A percentile compares a stretch with the other conserved stretches of the same genome.
phyloP scores from a whole-genome alignment of 2,113 vertebrate species.

The Astur gentilis region DNA sequence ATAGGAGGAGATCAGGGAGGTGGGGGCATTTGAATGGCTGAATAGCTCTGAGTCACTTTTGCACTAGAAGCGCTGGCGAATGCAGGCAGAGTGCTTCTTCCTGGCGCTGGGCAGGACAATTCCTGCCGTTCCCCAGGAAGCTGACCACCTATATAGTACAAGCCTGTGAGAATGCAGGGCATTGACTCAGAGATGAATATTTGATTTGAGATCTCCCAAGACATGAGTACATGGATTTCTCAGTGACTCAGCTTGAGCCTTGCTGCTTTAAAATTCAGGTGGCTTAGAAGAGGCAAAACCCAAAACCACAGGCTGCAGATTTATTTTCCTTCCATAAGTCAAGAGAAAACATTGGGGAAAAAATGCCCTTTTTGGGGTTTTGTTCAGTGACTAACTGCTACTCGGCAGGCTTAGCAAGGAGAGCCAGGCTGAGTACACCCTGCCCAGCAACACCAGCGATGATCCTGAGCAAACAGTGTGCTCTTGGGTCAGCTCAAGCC shows the following conservation, averaged over 20 bases:
- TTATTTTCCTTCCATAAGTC: conserved; percentile 18
- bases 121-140: background rate
- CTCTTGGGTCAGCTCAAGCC: background rate
- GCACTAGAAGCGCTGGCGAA: background rate
- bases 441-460: background rate
- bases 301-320: background rate
- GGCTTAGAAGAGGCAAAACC: background rate
- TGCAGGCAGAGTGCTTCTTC: background rate
- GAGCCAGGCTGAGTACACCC: background rate
- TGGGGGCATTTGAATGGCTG: background rate
- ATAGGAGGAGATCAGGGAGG: background rate
- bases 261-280: conserved; percentile 20
- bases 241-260: conserved; percentile 13
- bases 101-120: background rate
- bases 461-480: background rate
- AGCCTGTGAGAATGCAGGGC: background rate
- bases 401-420: background rate
- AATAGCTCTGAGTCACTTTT: conserved; percentile 2
- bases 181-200: background rate
- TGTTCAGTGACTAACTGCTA: conserved; percentile 4
- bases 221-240: background rate
- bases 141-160: background rate
- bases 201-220: conserved; percentile 23
- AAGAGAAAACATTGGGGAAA: background rate
- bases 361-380: conserved; percentile 10